phyloP scores from a whole-genome alignment of 2,113 vertebrate species.

The Probosciger aterrimus region DNA sequence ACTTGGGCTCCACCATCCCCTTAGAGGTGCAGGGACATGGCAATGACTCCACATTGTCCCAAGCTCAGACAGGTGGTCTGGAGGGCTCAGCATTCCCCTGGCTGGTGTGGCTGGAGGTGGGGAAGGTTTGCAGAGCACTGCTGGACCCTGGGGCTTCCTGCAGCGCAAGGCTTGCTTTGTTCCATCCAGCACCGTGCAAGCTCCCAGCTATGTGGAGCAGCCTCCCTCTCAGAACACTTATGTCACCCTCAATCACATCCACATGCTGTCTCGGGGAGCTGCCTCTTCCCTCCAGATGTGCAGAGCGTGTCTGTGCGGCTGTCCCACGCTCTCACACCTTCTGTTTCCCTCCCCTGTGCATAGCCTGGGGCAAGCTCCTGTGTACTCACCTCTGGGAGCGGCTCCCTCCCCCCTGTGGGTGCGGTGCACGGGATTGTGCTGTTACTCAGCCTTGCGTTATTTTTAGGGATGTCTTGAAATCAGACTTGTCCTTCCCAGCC shows the following conservation, averaged over 20 bases:
- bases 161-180: not conserved
- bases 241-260: not conserved
- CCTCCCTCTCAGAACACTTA: not conserved
- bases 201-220: not conserved
- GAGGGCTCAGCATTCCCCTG: not conserved
- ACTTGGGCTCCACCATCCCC: accelerated
- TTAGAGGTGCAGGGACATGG: accelerated
- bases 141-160: not conserved
- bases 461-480: not conserved
- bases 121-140: not conserved
- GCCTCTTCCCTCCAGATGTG: not conserved
- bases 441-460: not conserved
- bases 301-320: accelerated
- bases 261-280: not conserved
- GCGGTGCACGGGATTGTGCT: not conserved
- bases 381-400: accelerated
- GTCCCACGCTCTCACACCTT: not conserved
- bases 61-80: too few species aligned
- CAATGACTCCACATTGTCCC: accelerated
- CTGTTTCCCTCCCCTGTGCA: not conserved
- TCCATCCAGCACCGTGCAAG: accelerated
- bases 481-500: not conserved
- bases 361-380: not conserved
- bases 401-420: not conserved
- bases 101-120: not conserved